Evolutionary conservation across 2,797 vertebrate genomes (phyloP).

Genomic region (Cetoscarus ocellatus): DNA sequence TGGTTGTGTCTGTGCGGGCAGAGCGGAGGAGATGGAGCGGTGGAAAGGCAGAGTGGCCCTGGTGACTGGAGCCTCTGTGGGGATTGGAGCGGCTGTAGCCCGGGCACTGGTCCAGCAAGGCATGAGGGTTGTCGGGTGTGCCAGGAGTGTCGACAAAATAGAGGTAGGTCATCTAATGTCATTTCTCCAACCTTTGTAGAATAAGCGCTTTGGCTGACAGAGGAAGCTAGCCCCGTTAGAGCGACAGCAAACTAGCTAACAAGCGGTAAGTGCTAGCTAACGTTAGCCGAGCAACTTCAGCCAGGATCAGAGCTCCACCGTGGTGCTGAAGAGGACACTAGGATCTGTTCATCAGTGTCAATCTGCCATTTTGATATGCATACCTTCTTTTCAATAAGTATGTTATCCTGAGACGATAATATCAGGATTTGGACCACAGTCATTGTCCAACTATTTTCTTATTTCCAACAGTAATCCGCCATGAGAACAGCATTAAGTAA

Average conservation of each 20-base stretch:
- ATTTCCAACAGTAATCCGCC: too few relatives aligned
- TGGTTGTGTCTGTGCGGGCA: slow-evolving; percentile 23
- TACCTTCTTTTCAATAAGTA: too few relatives aligned
- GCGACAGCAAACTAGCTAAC: slow-evolving; percentile 58
- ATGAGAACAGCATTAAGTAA: too few relatives aligned
- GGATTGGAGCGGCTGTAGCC: slow-evolving; percentile 94
- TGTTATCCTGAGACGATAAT: too few relatives aligned
- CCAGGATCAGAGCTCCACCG: background rate
- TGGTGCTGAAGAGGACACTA: too few relatives aligned
- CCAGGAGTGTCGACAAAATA: slow-evolving; percentile 93
- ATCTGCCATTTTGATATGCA: too few relatives aligned
- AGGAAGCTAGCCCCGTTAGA: slow-evolving; percentile 31
- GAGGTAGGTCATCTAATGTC: slow-evolving; percentile 84
- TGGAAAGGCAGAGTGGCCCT: slow-evolving; percentile 94
- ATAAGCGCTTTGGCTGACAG: background rate
- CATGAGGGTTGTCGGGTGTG: slow-evolving; percentile 95
- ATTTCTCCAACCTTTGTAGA: background rate
- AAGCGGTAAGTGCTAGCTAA: slow-evolving; percentile 60
- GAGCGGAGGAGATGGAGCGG: slow-evolving; percentile 87
- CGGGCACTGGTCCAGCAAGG: slow-evolving; percentile 93
- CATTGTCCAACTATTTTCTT: too few relatives aligned
- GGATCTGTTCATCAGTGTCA: too few relatives aligned
- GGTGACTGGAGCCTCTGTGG: slow-evolving; percentile 94
- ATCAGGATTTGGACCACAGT: too few relatives aligned
- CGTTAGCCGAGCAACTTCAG: slow-evolving; percentile 62